Evolutionary conservation across 2,888 invertebrate genomes (phyloP).

Genomic region (Drosophila nr. perissopoda): DNA sequence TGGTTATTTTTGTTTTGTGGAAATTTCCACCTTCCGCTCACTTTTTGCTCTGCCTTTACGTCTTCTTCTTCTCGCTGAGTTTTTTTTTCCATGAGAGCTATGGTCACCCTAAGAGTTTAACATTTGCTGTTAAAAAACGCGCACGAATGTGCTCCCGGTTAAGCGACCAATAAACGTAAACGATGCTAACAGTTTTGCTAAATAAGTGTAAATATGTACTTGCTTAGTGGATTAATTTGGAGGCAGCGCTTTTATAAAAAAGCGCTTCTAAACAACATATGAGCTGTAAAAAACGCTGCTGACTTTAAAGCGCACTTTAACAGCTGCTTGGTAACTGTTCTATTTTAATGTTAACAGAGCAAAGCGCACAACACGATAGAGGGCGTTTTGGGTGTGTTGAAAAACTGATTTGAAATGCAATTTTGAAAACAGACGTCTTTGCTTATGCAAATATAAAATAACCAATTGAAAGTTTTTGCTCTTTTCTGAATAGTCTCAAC

Average conservation of each 20-base stretch:
- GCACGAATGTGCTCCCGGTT: neutral
- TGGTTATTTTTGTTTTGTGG: conserved; percentile 59
- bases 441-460: neutral
- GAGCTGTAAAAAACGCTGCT: neutral
- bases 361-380: conserved; percentile 6
- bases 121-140: conserved; percentile 3
- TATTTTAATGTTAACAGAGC: neutral
- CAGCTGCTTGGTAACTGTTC: neutral
- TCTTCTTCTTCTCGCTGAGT: conserved; percentile 22
- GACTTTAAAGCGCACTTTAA: neutral
- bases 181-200: neutral
- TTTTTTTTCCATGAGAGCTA: conserved; percentile 6
- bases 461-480: neutral
- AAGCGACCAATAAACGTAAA: neutral
- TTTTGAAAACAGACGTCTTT: neutral
- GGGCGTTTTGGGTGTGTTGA: conserved; percentile 11
- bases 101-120: conserved; percentile 20
- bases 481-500: neutral
- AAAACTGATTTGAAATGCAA: neutral
- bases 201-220: neutral
- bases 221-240: neutral
- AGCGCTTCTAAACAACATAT: too few relatives aligned
- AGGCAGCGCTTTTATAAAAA: neutral
- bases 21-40: conserved; percentile 57
- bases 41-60: conserved; percentile 20